Percentiles rank a stretch among this genome's conserved stretches.
These are phyloP conservation scores for Watsonalla binaria DNA, from an alignment of 2,888 invertebrate species.

Conservation along the genomic window DNA sequence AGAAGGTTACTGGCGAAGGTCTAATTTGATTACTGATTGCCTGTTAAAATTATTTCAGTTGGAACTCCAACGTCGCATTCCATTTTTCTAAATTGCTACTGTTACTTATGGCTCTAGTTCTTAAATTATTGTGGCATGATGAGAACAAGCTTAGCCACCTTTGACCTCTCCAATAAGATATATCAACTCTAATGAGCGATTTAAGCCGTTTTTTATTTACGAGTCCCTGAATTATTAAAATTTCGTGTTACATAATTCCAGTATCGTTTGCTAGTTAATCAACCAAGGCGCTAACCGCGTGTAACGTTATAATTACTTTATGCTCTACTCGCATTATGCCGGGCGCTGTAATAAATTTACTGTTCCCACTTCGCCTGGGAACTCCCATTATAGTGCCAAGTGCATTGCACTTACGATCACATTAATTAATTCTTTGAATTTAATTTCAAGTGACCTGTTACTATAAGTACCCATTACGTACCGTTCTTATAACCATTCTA, in stretches of 20 bases:
- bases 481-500: background rate
- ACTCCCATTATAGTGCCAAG: slow-evolving; percentile 15
- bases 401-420: slow-evolving; percentile 22
- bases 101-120: too few species aligned
- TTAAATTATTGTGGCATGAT: too few species aligned
- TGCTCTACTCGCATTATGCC: slow-evolving; percentile 31
- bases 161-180: too few species aligned
- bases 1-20: too few species aligned
- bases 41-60: too few species aligned
- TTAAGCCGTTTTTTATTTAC: background rate
- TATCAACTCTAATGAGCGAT: too few species aligned
- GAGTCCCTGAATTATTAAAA: background rate
- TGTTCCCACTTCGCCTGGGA: slow-evolving; percentile 27
- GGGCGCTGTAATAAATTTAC: slow-evolving; percentile 28
- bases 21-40: too few species aligned
- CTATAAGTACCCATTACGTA: background rate
- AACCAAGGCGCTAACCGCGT: background rate
- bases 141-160: too few species aligned
- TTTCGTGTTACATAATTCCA: background rate
- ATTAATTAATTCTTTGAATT: slow-evolving; percentile 1
- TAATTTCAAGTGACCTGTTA: background rate
- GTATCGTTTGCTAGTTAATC: background rate
- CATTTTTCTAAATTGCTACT: too few species aligned
- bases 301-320: background rate
- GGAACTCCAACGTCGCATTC: too few species aligned